phyloP scores from a whole-genome alignment of 2,888 invertebrate genomes.

The Drosophila nr. medialis region DNA sequence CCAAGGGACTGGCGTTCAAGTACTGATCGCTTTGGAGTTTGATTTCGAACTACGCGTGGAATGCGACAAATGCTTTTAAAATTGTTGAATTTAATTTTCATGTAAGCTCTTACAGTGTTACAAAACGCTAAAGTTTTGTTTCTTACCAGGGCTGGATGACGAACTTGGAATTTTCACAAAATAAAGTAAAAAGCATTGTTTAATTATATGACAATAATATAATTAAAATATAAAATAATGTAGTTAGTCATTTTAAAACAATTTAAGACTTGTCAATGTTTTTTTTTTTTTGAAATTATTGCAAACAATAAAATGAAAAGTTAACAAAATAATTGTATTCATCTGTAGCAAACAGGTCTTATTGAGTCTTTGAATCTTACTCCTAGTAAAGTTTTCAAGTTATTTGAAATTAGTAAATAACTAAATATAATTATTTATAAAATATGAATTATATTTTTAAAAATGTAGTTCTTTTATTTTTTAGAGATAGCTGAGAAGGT shows the following conservation, averaged over 20 bases:
- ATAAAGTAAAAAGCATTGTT: background rate
- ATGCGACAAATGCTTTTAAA: slow-evolving; percentile 2
- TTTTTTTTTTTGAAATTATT: background rate
- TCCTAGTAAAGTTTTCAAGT: background rate
- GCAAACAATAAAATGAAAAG: too few species aligned
- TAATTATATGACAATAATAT: too few species aligned
- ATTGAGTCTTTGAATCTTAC: background rate
- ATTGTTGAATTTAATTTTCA: slow-evolving; percentile 35
- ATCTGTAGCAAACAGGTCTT: background rate
- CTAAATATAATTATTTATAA: background rate
- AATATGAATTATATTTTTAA: background rate
- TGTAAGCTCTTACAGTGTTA: slow-evolving; percentile 41
- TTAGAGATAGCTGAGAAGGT: too few species aligned
- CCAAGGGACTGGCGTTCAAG: background rate
- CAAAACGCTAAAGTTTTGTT: slow-evolving; percentile 5
- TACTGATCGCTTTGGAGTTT: slow-evolving; percentile 39
- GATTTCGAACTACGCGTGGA: slow-evolving; percentile 43
- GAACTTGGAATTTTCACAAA: background rate
- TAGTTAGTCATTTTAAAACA: background rate
- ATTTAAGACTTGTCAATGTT: background rate
- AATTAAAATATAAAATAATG: background rate
- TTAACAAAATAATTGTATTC: background rate
- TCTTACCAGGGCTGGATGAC: slow-evolving; percentile 26
- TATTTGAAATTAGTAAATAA: background rate
- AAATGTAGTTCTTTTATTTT: too few species aligned